Evolutionary conservation across 2,888 invertebrate species (phyloP), one percentile per base, ranked within the genome.

Genomic region (Drosophila niveifrons): DNA sequence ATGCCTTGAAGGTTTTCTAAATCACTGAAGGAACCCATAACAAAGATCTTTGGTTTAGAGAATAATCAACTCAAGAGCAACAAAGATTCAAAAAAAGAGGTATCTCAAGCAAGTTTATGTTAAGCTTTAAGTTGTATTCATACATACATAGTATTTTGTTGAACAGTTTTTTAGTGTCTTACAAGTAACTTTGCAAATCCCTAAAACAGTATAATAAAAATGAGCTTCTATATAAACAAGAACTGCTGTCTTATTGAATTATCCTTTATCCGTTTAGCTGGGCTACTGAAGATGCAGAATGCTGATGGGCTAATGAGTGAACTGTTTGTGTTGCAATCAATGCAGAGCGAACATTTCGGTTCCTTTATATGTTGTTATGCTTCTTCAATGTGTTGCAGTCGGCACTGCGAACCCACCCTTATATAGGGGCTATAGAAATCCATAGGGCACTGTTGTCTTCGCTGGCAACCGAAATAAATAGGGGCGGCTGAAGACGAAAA

Each of bases 201-300:
- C 34, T 47, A 17, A 10, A 66, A 61, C 39, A 62, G 9, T 58
- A 56, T 57, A 77, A 80, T 73, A 62, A 76, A 72, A 46, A 64
- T 67, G 58, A 80, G 65, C 72, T 68, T 75, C 62, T 31, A 56
- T 31, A 56, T 31, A 58, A 50, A 15, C 18, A 41, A 34, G 4
- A 31, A 36, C 8, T 29, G 23, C 13, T 18, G 17, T 7, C 6
- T 41, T 31, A 44, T 44, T 55, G 4, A 43, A 17, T 31, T n/a
- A 43, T 17, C 43, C 11, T 28, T 17, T 11, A 43, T 17, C 43
- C 11, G 28, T 17, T 11, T 28, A 11, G 11, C n/a, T 4, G 15
- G 15, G 28, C 15, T 28, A 36, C 9, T 4, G 23, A 51, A 39
- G 4, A 51, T 13, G 3, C 11, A 0, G 10, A 48, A 28, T 47